Conservation (phyloP, 2,113 vertebrate species). For the Glaucomys volans region DNA sequence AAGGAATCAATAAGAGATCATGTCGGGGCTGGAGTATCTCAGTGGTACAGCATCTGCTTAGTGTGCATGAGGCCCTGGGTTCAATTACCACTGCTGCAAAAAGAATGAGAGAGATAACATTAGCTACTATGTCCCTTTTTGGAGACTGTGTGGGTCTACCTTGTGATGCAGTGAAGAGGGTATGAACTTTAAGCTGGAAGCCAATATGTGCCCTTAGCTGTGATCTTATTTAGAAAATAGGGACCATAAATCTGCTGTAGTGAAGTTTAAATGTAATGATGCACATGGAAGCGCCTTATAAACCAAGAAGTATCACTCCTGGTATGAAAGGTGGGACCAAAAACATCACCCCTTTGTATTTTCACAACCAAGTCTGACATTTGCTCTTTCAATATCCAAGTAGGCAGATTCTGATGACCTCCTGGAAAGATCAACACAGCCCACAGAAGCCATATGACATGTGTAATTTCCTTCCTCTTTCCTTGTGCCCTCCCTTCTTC, state of each 20-base stretch:
- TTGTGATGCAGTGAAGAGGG: not conserved
- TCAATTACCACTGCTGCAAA: not conserved
- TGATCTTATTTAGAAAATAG: not conserved
- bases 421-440: not conserved
- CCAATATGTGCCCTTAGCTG: not conserved
- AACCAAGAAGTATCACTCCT: not conserved
- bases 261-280: not conserved
- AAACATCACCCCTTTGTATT: not conserved
- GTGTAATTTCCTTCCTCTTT: not conserved
- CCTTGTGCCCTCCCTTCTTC: too few relatives aligned
- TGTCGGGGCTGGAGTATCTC: not conserved
- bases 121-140: not conserved
- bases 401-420: not conserved
- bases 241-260: not conserved
- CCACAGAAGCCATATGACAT: not conserved
- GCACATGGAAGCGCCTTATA: not conserved
- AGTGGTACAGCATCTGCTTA: not conserved
- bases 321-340: not conserved
- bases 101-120: not conserved
- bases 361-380: not conserved
- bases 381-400: conserved; percentile 4
- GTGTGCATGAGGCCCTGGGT: not conserved
- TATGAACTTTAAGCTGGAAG: not conserved
- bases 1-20: not conserved
- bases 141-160: not conserved